phyloP scores from a whole-genome alignment of 2,888 invertebrate species.

The Cosmia pyralina region DNA sequence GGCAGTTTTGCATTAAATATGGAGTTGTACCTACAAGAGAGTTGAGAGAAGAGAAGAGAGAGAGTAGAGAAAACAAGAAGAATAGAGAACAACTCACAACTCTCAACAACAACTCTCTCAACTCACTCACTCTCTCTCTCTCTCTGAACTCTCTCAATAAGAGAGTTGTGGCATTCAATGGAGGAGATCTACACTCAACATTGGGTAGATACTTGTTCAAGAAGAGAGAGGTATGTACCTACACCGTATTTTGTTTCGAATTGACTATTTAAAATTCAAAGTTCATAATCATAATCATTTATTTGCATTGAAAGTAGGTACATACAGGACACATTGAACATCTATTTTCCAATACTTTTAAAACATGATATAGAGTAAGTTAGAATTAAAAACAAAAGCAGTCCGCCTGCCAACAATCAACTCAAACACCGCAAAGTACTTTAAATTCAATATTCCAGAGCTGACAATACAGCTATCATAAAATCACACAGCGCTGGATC shows the following conservation, averaged over 20 bases:
- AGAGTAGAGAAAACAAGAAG: no score
- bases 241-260: background rate
- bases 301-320: no score
- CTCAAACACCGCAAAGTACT: slow-evolving; percentile 4
- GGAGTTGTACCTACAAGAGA: no score
- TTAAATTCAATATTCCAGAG: slow-evolving; percentile 44
- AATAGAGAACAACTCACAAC: no score
- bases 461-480: slow-evolving; percentile 54
- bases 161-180: background rate
- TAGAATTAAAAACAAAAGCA: background rate
- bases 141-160: no score
- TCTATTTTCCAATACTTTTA: background rate
- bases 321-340: background rate
- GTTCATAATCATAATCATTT: no score
- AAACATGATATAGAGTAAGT: background rate
- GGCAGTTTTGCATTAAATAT: background rate
- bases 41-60: no score
- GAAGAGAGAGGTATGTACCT: background rate
- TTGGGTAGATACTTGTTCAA: background rate
- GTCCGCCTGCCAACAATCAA: background rate
- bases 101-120: no score
- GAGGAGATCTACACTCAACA: background rate
- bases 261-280: background rate
- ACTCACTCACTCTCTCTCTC: no score
- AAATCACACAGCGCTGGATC: slow-evolving; percentile 51